phyloP scores from a whole-genome alignment of 2,113 vertebrate genomes.

The Pseudorasbora parva region DNA sequence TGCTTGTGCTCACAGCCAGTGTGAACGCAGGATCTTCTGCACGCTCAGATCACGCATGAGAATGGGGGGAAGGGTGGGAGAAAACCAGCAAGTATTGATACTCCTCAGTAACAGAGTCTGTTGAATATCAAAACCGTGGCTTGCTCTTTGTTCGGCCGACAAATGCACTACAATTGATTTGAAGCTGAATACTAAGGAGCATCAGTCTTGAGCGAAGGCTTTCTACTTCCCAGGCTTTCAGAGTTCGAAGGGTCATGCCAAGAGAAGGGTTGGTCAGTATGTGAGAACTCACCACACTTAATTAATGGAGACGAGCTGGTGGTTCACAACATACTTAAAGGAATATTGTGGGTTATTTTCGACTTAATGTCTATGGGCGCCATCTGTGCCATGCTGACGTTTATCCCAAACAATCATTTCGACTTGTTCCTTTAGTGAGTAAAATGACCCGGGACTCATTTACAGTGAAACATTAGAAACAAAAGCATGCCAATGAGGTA shows the following conservation, averaged over 20 bases:
- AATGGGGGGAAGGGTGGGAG: constrained; percentile 48
- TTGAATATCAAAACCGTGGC: constrained; percentile 56
- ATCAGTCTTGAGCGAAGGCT: constrained; percentile 17
- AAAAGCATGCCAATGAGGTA: neutral
- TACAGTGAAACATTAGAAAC: neutral
- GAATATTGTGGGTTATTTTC: constrained; percentile 11
- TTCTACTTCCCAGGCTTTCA: constrained; percentile 33
- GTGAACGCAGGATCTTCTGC: constrained; percentile 63
- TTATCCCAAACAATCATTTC: neutral
- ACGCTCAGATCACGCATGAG: constrained; percentile 27
- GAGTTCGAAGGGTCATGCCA: constrained; percentile 38
- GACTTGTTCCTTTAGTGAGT: neutral
- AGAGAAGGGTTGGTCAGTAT: neutral
- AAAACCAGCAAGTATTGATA: constrained; percentile 49
- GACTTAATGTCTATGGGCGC: neutral
- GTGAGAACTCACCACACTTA: constrained; percentile 20
- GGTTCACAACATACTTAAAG: constrained; percentile 27
- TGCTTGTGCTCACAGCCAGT: constrained; percentile 61
- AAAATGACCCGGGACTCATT: neutral
- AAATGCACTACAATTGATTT: constrained; percentile 54
- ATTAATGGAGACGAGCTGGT: constrained; percentile 17
- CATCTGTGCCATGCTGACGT: neutral
- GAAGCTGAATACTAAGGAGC: constrained; percentile 52
- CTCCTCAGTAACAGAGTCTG: constrained; percentile 51
- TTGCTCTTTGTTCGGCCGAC: constrained; percentile 54